Base-by-base conservation (phyloP, 2,797 vertebrate species). In the Cirrhinus mrigala region DNA sequence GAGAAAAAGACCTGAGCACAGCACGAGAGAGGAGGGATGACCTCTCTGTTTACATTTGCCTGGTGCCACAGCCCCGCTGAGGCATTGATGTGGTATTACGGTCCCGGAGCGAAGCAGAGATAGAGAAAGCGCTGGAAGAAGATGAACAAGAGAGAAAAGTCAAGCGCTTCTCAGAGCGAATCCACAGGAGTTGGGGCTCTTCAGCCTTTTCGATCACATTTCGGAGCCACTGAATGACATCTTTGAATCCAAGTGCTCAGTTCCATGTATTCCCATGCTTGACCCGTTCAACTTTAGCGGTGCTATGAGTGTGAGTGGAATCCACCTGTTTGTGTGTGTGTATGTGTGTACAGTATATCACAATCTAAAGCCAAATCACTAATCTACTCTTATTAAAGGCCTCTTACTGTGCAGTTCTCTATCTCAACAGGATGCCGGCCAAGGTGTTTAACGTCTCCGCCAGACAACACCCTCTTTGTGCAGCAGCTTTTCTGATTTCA, bases 41-140 rank as follows among this genome's bases (percentile, higher is more conserved):
- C 94, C 95, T 87, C 56, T 82, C 73, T 93, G 94, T 96, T 96
- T 94, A 95, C 95, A 93, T 96, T 95, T 92, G 95, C 92, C 91
- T 91, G 93, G 94, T 94, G 95, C 94, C 94, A 94, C 95, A 94
- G 94, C 95, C 96, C 96, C 88, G 94, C 96, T 94, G 96, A 83
- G 96, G 94, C 92, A 96, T 95, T 96, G 95, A 97, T 94, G 95
- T 91, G 92, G 94, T 93, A 91, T 95, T 96, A 92, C 86, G 84
- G 85, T 90, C 89, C 91, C 48, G 71, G 84, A 80, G 83, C 14
- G 76, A 84, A 24, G 77, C 66, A 8, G 76, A 71, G 83, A 84
- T 88, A 88, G 90, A 82, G 64, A 93, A 92, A 91, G 78, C 58
- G 37, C 29, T 60, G 44, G 74, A 58, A 58, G 68, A 50, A 74